phyloP scores from a whole-genome alignment of 2,888 invertebrate genomes.

The Lagria hirta region DNA sequence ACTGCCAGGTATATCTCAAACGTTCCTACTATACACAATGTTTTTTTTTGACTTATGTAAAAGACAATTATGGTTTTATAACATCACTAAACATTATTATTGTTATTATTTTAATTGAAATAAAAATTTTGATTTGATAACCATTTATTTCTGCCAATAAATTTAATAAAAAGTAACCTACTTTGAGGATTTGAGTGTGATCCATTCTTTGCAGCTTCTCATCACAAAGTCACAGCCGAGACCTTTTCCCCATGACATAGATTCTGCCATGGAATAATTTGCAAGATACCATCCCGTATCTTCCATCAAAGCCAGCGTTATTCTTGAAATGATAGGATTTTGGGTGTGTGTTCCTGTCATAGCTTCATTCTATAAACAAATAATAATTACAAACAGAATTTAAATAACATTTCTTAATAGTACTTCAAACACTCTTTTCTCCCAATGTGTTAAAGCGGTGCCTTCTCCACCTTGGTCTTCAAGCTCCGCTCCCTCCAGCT shows the following conservation, averaged over 20 bases:
- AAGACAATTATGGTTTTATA: too few species aligned
- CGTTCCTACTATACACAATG: too few species aligned
- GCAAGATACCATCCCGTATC: slow-evolving; percentile 97
- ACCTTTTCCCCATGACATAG: slow-evolving; percentile 84
- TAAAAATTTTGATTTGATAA: background rate
- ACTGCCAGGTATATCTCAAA: too few species aligned
- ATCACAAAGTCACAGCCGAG: slow-evolving; percentile 94
- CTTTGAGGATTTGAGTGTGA: slow-evolving; percentile 73
- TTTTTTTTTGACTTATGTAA: too few species aligned
- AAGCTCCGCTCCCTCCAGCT: slow-evolving; percentile 92
- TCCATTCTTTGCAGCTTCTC: slow-evolving; percentile 97
- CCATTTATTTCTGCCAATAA: background rate
- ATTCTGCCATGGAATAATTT: slow-evolving; percentile 84
- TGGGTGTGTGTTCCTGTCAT: slow-evolving; percentile 99
- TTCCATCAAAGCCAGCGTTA: slow-evolving; percentile 95
- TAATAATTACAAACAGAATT: slow-evolving; percentile 4
- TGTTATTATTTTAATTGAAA: too few species aligned
- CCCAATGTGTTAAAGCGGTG: slow-evolving; percentile 96
- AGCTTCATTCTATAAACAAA: slow-evolving; percentile 80
- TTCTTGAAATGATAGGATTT: slow-evolving; percentile 92
- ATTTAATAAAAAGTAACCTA: slow-evolving; percentile 39
- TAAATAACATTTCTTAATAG: slow-evolving; percentile 23
- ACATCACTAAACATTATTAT: too few species aligned
- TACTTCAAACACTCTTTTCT: slow-evolving; percentile 96
- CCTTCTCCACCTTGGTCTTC: slow-evolving; percentile 99